Evolutionary conservation across 2,797 vertebrate species (phyloP), one percentile per base, ranked within the genome.

Genomic region (Pseudochirops cupreus): DNA sequence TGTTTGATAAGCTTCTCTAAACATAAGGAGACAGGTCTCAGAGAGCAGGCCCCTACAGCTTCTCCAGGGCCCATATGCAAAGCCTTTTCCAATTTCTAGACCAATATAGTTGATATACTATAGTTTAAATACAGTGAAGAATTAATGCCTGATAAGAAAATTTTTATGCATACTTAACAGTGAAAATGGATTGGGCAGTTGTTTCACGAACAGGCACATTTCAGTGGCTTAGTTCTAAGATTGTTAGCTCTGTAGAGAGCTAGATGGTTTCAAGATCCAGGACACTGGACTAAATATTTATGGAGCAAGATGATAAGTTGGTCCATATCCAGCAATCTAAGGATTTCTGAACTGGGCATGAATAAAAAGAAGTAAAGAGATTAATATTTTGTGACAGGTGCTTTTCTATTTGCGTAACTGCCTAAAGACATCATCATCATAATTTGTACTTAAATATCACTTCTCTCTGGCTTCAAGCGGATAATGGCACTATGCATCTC

Each of bases 401-500:
- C 39, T 24, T 82, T 46, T 82, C n/a, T 82, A 24, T 82, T 82
- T 46, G 74, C 21, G 26, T 82, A 82, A 82, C 7, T 46, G 74
- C 39, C 74, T 82, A 4, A 82, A 46, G 74, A 46, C 74, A 46
- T 54, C 52, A 54, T 54, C 52, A 54, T 54, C 52, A 91, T 55
- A 14, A 54, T 90, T 50, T 50, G 89, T 52, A 90, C 14, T 90
- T 54, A 54, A 52, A 53, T 13, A 52, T 50, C 21, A 33, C 28
- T 91, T 54, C 12, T 91, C 52, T 96, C 46, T 97, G 4, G 93
- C 96, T 98, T 98, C 56, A 94, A 99, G 99, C 99, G 91, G 99
- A 99, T 98, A 99, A 99, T 82, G 99, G 99, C 62, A 99, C 99
- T 74, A 99, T 99, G 99, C 99, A 99, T 98, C 99, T 99, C 98